Percentiles rank a stretch among this genome's conserved stretches.
Conservation (phyloP, 2,797 vertebrate genomes). For the Hybognathus amarus region DNA sequence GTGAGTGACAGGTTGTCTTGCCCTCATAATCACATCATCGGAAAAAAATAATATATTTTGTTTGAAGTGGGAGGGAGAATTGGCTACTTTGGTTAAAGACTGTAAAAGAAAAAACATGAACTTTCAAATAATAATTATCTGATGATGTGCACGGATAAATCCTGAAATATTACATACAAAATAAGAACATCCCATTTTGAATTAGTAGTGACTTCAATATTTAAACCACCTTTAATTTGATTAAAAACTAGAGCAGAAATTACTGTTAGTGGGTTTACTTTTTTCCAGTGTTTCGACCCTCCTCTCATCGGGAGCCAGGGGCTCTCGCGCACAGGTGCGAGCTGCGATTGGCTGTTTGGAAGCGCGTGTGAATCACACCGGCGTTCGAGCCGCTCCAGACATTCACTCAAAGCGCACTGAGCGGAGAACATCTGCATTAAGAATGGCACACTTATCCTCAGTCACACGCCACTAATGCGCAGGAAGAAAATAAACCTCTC, state of each 20-base stretch:
- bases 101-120: background rate
- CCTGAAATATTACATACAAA: background rate
- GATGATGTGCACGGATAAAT: background rate
- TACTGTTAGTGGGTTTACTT: background rate
- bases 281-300: background rate
- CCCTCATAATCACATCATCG: background rate
- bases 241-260: background rate
- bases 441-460: background rate
- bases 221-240: background rate
- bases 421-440: conserved; percentile 1
- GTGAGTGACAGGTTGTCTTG: background rate
- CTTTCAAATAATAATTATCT: background rate
- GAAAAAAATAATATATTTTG: background rate
- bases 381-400: conserved; percentile 25
- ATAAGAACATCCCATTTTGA: background rate
- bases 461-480: conserved; percentile 2
- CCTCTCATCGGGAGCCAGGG: background rate
- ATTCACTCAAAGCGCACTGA: background rate
- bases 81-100: background rate
- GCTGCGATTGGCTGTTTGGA: conserved; percentile 69
- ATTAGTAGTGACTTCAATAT: too few species aligned
- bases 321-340: conserved; percentile 69
- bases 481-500: background rate
- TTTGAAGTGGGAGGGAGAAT: background rate
- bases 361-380: conserved; percentile 29